phyloP scores from a whole-genome alignment of 2,888 invertebrate species.

The Ametastegia equiseti region DNA sequence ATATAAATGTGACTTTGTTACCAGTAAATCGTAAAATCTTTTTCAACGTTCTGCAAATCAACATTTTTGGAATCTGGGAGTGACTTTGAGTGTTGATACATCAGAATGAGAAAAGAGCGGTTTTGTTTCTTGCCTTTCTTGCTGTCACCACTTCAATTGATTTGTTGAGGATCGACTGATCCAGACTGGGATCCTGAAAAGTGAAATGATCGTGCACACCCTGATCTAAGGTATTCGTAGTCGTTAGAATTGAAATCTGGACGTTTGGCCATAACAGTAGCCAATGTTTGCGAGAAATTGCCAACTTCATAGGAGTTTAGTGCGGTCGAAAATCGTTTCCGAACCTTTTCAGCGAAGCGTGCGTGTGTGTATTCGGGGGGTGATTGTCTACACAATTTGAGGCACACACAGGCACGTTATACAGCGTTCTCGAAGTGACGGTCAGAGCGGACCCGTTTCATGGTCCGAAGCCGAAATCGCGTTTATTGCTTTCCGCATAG shows the following conservation, averaged over 20 bases:
- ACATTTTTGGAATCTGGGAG: too few relatives aligned
- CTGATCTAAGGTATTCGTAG: not conserved
- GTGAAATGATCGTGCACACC: not conserved
- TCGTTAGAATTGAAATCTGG: conserved; percentile 26
- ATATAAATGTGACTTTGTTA: too few relatives aligned
- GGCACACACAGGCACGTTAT: not conserved
- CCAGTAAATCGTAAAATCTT: too few relatives aligned
- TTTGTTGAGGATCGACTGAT: too few relatives aligned
- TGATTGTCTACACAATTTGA: not conserved
- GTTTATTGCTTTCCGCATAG: conserved; percentile 44
- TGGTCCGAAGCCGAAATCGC: conserved; percentile 34
- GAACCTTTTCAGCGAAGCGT: not conserved
- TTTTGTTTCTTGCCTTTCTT: too few relatives aligned
- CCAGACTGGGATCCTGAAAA: not conserved
- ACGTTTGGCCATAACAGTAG: not conserved
- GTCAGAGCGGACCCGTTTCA: conserved; percentile 27
- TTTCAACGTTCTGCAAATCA: too few relatives aligned
- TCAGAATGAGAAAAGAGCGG: too few relatives aligned
- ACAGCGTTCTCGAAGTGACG: conserved; percentile 20
- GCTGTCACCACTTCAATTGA: too few relatives aligned
- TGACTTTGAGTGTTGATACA: too few relatives aligned
- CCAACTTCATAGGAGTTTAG: conserved; percentile 22
- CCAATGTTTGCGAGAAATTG: conserved; percentile 25
- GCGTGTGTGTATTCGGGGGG: not conserved
- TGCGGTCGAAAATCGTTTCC: not conserved